Percentiles rank a stretch among this genome's conserved stretches.
These are phyloP conservation scores for Lichenostomus cassidix DNA, from an alignment of 2,113 vertebrate species.

Conservation along the genomic window DNA sequence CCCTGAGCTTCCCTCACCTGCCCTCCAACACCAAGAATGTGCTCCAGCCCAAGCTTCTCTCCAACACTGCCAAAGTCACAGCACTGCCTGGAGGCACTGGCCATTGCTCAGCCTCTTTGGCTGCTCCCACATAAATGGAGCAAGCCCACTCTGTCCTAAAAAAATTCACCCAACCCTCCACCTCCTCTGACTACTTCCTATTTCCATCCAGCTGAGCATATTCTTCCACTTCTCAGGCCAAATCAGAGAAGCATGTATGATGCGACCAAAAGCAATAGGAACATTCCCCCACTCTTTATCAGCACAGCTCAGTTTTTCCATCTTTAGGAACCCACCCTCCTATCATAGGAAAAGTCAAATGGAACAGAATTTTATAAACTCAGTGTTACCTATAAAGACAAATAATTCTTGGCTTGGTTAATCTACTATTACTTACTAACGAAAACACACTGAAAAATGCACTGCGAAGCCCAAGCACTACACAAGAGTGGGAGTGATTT, in stretches of 20 bases:
- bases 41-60: not conserved
- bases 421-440: slow-evolving; percentile 27
- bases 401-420: slow-evolving; percentile 30
- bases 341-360: not conserved
- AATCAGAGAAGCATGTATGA: not conserved
- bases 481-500: slow-evolving; percentile 40
- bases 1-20: not conserved
- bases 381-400: slow-evolving; percentile 40
- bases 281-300: not conserved
- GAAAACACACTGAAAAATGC: slow-evolving; percentile 44
- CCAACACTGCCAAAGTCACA: not conserved
- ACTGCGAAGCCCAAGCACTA: not conserved
- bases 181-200: not conserved
- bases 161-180: not conserved
- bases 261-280: not conserved
- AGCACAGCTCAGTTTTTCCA: slow-evolving; percentile 35
- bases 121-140: not conserved
- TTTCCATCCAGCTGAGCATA: not conserved
- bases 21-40: not conserved
- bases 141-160: not conserved
- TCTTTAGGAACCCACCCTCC: not conserved
- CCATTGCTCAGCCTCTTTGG: not conserved
- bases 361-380: not conserved
- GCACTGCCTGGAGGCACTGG: not conserved
- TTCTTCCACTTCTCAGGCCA: not conserved